Evolutionary conservation across 1,140 invertebrate genomes (phyloP).

Genomic region (Leptestheria dahalacensis): DNA sequence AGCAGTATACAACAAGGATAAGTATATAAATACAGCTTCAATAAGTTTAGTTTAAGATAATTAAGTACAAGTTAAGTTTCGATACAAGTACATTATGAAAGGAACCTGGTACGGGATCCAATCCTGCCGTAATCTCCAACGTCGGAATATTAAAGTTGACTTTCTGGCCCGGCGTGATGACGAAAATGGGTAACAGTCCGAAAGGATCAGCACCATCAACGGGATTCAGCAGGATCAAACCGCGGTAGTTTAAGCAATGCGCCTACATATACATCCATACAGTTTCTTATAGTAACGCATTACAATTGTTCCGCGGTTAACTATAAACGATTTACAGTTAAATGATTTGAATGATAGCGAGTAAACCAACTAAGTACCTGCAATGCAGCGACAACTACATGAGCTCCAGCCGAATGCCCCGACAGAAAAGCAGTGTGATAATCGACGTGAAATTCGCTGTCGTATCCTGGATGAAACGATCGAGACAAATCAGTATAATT

Average conservation of each 20-base stretch:
- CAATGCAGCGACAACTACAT: constrained; percentile 7
- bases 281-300: not conserved
- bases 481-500: too few species aligned
- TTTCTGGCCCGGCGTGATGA: constrained; percentile 19
- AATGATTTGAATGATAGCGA: not conserved
- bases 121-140: constrained; percentile 18
- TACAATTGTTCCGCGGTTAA: too few species aligned
- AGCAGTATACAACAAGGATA: too few species aligned
- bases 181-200: constrained; percentile 18
- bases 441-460: constrained; percentile 8
- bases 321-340: too few species aligned
- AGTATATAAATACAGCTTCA: too few species aligned
- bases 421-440: not conserved
- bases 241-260: not conserved
- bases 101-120: constrained; percentile 17
- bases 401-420: constrained; percentile 11
- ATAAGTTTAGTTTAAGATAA: too few species aligned
- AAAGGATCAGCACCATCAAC: constrained; percentile 22
- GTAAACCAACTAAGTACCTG: constrained; percentile 1
- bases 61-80: too few species aligned
- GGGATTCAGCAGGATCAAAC: constrained; percentile 19
- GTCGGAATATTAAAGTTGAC: constrained; percentile 22
- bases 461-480: not conserved
- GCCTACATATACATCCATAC: not conserved
- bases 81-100: too few species aligned